Percentiles rank a stretch among this genome's conserved stretches.
phyloP scores from a whole-genome alignment of 37 sponge, comb jelly and placozoan species.

The Mnemiopsis leidyi region DNA sequence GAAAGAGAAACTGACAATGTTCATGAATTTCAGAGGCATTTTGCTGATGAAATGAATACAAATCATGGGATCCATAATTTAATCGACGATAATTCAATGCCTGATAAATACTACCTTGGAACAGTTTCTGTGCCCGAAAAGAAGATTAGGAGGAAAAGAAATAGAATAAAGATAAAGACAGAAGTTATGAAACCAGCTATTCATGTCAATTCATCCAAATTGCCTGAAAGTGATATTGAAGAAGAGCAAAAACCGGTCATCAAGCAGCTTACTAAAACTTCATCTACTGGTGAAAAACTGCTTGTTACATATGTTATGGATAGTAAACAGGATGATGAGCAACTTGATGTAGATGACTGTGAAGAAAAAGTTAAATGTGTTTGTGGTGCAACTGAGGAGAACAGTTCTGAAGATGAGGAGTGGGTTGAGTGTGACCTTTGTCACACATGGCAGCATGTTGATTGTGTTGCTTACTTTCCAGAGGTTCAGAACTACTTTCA shows the following conservation, averaged over 20 bases:
- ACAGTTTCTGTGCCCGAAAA: neutral
- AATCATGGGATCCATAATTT: neutral
- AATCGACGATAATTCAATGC: neutral
- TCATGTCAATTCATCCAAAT: neutral
- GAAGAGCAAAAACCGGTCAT: neutral
- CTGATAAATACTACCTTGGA: neutral
- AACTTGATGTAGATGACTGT: neutral
- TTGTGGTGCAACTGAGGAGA: slow-evolving; percentile 47
- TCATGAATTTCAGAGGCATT: neutral
- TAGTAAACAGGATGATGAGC: neutral
- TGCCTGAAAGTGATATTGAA: neutral
- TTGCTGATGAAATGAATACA: neutral
- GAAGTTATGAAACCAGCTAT: neutral
- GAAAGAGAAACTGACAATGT: neutral
- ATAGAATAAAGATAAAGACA: neutral
- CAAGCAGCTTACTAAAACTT: neutral
- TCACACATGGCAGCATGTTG: slow-evolving; percentile 14
- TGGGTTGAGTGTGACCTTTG: slow-evolving; percentile 60
- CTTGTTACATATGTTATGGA: neutral
- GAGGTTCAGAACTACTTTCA: slow-evolving; percentile 12
- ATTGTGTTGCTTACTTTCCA: slow-evolving; percentile 40
- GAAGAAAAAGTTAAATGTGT: slow-evolving; percentile 41
- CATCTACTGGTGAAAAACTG: neutral
- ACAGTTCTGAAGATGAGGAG: slow-evolving; percentile 47
- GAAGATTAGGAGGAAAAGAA: neutral